Conservation (phyloP, 2,888 invertebrate genomes). For the Rhogogaster chlorosoma region DNA sequence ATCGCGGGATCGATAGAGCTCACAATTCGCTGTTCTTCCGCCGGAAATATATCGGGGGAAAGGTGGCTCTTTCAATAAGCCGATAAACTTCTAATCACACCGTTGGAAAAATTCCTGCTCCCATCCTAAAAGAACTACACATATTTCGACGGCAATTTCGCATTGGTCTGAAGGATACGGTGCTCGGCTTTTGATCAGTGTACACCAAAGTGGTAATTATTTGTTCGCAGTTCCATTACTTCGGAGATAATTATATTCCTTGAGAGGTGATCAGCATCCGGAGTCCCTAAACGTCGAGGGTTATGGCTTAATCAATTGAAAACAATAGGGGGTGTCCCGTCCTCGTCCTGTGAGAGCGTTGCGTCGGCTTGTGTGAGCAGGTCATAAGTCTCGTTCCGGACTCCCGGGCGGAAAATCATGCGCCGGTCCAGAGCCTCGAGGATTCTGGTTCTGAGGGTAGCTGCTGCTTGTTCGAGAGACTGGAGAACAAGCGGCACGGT, state of each 20-base stretch:
- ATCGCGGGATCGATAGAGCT: background rate
- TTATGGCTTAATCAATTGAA: constrained; percentile 29
- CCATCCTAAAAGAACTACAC: background rate
- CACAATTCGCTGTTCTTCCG: background rate
- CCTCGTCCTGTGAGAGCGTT: background rate
- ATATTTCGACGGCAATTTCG: background rate
- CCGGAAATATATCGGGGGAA: background rate
- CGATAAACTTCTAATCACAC: background rate
- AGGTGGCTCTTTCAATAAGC: background rate
- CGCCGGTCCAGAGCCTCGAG: constrained; percentile 9
- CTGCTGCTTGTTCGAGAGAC: background rate
- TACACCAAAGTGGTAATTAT: background rate
- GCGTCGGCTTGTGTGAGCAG: background rate
- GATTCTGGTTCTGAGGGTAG: background rate
- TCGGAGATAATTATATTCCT: background rate
- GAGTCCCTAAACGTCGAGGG: background rate
- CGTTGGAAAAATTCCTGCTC: background rate
- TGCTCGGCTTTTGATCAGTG: background rate
- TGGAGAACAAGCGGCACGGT: constrained; percentile 7
- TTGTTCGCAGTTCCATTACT: background rate
- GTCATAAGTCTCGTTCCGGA: constrained; percentile 15
- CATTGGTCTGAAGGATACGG: no score
- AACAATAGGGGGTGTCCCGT: background rate
- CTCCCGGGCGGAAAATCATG: constrained; percentile 7
- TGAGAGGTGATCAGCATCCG: background rate